These are phyloP conservation scores for Phortica okadai DNA, from an alignment of 2,888 invertebrate genomes.

Conservation along the genomic window DNA sequence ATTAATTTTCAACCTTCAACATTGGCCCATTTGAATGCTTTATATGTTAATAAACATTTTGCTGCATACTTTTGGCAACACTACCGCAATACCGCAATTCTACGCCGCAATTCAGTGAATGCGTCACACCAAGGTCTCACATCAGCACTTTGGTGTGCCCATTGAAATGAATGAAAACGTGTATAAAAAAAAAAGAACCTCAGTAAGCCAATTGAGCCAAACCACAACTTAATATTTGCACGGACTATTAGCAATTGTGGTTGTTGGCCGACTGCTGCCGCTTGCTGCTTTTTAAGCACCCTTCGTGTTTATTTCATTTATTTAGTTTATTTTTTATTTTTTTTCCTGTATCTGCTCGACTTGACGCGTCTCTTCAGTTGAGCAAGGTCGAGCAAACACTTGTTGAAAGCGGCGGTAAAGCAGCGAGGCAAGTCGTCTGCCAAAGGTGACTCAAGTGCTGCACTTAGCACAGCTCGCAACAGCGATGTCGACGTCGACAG, in stretches of 20 bases:
- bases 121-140: not conserved
- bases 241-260: conserved; percentile 26
- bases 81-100: not conserved
- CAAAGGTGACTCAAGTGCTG: not conserved
- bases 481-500: not conserved
- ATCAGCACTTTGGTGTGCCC: not conserved
- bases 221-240: conserved; percentile 28
- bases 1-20: too few relatives aligned
- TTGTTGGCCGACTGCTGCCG: not conserved
- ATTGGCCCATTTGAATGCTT: too few relatives aligned
- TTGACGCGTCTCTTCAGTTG: not conserved
- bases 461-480: not conserved
- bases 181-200: not conserved
- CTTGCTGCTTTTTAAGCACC: conserved; percentile 7
- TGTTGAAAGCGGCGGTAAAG: conserved; percentile 6
- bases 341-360: not conserved
- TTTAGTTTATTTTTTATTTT: not conserved
- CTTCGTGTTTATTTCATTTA: conserved; percentile 2
- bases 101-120: not conserved
- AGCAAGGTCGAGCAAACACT: not conserved
- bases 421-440: not conserved
- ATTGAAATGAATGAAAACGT: not conserved
- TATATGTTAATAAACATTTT: too few relatives aligned
- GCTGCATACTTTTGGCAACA: too few relatives aligned
- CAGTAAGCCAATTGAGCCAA: not conserved